Base-by-base conservation (phyloP, 2,888 invertebrate genomes). In the Acleris emargana region DNA sequence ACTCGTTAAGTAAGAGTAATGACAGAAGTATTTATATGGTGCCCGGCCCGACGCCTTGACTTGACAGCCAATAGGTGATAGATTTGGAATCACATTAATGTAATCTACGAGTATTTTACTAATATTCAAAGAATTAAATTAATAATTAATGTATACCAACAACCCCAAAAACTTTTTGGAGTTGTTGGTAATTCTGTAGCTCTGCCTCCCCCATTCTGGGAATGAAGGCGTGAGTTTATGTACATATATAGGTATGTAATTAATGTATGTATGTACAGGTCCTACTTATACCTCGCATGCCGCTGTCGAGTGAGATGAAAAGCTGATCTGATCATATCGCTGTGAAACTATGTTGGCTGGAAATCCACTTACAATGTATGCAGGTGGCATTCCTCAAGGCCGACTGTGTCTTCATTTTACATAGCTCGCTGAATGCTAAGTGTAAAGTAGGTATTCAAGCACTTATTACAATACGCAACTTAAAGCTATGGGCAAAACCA, bases 351-450 rank as follows among this genome's bases (percentile, higher is more conserved):
- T n/a, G 54, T 54, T 62, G 70, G 72, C 58, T 69, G 74, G 73
- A 38, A 38, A 38, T 75, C 22, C 25, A 28, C 18, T 42, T 43
- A 52, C 42, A 28, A 58, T 50, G 62, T 59, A 59, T 43, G 69
- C 68, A 75, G 73, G 75, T 83, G 88, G 87, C 87, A 85, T 87
- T 87, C 86, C 88, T 87, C 87, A 87, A 89, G 86, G 88, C 80
- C 87, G 88, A 82, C 83, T 87, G 75, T 86, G 86, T 80, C 78
- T 82, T 79, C 81, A 75, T 75, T 70, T 67, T 71, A 69, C 72
- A 73, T 57, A 45, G 38, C 38, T 38, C 38, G 45, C 17, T 38
- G 32, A 11, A 42, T 42, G 42, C n/a, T 22, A 16, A 22, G 9
- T 32, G 9, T 9, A 32, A 9, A 32, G n/a, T n/a, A n/a, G n/a